Percentiles rank a stretch among this genome's conserved stretches.
Conservation (phyloP, 2,888 invertebrate genomes). For the Hemistola chrysoprasaria region DNA sequence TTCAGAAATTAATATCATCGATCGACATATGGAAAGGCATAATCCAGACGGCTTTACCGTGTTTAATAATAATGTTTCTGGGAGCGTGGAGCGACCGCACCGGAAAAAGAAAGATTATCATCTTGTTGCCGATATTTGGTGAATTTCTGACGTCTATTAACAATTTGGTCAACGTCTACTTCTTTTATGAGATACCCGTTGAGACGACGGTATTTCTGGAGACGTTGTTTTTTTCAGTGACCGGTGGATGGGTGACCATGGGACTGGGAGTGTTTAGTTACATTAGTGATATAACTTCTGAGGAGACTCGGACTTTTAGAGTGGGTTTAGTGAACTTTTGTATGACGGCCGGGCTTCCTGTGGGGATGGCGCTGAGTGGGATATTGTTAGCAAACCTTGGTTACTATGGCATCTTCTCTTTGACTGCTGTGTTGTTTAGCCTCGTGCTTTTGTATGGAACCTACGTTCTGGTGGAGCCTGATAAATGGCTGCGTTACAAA, state of each 20-base stretch:
- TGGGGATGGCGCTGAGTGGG: constrained; percentile 81
- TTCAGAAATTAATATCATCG: constrained; percentile 81
- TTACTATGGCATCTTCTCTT: constrained; percentile 70
- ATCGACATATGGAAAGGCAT: constrained; percentile 82
- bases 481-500: constrained; percentile 56
- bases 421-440: constrained; percentile 65
- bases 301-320: constrained; percentile 81
- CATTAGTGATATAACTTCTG: constrained; percentile 83
- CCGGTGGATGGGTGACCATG: constrained; percentile 82
- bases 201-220: constrained; percentile 78
- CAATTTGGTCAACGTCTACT: constrained; percentile 80
- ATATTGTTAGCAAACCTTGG: constrained; percentile 65
- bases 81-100: constrained; percentile 85
- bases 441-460: constrained; percentile 87
- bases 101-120: constrained; percentile 79
- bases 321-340: constrained; percentile 84
- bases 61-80: constrained; percentile 80
- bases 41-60: constrained; percentile 79
- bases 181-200: constrained; percentile 81
- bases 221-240: constrained; percentile 74
- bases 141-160: constrained; percentile 75
- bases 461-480: constrained; percentile 86
- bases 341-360: constrained; percentile 80
- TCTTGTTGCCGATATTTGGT: constrained; percentile 80
- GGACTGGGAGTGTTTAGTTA: constrained; percentile 84